phyloP scores from a whole-genome alignment of 2,888 invertebrate genomes.

The Choristoneura rosaceana region DNA sequence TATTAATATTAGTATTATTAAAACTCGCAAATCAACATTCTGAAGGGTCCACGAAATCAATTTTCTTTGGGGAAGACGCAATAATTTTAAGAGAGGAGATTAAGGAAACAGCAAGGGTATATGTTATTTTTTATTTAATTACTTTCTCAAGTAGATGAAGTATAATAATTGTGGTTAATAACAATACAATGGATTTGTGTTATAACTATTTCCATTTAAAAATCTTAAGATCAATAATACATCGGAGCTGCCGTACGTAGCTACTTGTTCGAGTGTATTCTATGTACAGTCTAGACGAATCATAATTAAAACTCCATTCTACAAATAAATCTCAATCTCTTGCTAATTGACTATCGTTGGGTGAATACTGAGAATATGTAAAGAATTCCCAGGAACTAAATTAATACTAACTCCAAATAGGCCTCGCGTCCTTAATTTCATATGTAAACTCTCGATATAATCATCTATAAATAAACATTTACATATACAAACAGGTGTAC shows the following conservation, averaged over 20 bases:
- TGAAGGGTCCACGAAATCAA: too few species aligned
- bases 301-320: constrained; percentile 68
- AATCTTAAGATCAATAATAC: constrained; percentile 55
- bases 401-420: constrained; percentile 71
- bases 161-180: constrained; percentile 76
- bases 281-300: constrained; percentile 71
- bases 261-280: constrained; percentile 59
- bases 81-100: neutral
- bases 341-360: constrained; percentile 86
- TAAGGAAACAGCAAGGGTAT: constrained; percentile 4
- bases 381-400: constrained; percentile 72
- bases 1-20: too few species aligned
- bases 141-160: constrained; percentile 71
- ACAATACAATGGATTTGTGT: constrained; percentile 71
- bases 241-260: constrained; percentile 52
- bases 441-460: constrained; percentile 68
- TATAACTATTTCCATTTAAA: constrained; percentile 63
- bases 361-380: constrained; percentile 76
- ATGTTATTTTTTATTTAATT: constrained; percentile 67
- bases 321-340: constrained; percentile 81
- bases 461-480: constrained; percentile 79
- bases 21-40: too few species aligned
- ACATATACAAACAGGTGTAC: constrained; percentile 82
- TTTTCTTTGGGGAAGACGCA: neutral
- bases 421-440: constrained; percentile 62